Conservation (phyloP, 2,888 invertebrate genomes). For the Drosophila melanosoma region DNA sequence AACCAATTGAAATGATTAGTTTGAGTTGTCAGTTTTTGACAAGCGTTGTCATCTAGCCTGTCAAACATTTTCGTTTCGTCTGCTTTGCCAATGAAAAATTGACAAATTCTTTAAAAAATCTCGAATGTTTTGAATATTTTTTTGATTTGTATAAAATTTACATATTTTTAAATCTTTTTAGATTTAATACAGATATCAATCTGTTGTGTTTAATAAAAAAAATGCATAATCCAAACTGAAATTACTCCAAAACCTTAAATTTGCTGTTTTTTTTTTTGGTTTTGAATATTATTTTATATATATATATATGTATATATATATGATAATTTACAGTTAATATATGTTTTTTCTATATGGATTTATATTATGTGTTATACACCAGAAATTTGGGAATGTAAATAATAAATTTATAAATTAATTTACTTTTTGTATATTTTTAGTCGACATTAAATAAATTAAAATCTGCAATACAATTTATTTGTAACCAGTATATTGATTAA, state of each 20-base stretch:
- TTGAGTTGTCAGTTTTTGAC: constrained; percentile 83
- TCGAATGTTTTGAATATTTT: constrained; percentile 40
- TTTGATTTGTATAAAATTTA: constrained; percentile 27
- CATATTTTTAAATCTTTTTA: background rate
- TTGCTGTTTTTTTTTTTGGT: background rate
- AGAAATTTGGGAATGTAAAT: background rate
- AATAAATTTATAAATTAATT: background rate
- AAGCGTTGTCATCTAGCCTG: constrained; percentile 83
- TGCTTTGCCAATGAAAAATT: constrained; percentile 61
- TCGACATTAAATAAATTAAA: background rate
- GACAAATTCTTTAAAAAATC: constrained; percentile 52
- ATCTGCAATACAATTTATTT: background rate
- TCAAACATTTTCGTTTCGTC: constrained; percentile 77
- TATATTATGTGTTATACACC: background rate
- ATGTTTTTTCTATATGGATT: too few species aligned
- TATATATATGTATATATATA: too few species aligned
- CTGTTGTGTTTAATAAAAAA: fast-evolving
- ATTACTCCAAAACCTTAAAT: background rate
- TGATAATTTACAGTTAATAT: too few species aligned
- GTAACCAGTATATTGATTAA: background rate
- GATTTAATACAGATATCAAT: too few species aligned
- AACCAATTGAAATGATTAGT: constrained; percentile 81
- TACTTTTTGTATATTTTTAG: background rate
- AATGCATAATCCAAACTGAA: background rate
- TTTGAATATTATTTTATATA: too few species aligned